Conservation (phyloP, 2,888 invertebrate species). For the Melikaiella ostensackeni region DNA sequence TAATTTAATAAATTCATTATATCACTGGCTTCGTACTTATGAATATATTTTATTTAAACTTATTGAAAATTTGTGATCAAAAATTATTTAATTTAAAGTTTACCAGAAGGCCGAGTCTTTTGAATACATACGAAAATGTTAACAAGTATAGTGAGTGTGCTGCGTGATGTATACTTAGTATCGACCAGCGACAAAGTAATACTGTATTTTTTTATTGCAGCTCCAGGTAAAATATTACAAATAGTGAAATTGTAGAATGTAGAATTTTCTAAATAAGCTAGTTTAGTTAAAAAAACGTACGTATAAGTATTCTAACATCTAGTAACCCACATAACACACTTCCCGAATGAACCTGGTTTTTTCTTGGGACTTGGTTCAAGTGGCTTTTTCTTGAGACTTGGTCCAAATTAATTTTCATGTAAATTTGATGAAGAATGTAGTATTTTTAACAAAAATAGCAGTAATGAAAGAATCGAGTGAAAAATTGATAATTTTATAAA, state of each 20-base stretch:
- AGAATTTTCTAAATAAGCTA: not conserved
- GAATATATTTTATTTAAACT: not conserved
- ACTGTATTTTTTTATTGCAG: conserved; percentile 2
- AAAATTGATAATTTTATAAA: too few relatives aligned
- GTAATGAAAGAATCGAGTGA: too few relatives aligned
- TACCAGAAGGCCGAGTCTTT: not conserved
- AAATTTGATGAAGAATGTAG: too few relatives aligned
- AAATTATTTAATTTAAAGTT: not conserved
- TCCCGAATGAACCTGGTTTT: too few relatives aligned
- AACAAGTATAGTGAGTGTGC: not conserved
- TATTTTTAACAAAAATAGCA: too few relatives aligned
- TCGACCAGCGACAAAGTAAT: not conserved
- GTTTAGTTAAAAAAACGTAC: not conserved
- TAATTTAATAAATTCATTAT: not conserved
- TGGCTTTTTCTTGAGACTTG: too few relatives aligned
- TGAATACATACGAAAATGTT: not conserved
- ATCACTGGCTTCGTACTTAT: not conserved
- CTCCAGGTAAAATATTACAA: not conserved
- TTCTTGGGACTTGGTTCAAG: too few relatives aligned
- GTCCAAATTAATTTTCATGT: too few relatives aligned
- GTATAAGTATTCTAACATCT: not conserved
- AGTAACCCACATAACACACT: too few relatives aligned
- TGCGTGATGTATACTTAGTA: conserved; percentile 5
- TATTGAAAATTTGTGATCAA: not conserved
- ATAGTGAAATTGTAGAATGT: not conserved